Percentiles rank a stretch among this genome's conserved stretches.
phyloP scores from a whole-genome alignment of 2,113 vertebrate species.

The Tympanuchus pallidicinctus region DNA sequence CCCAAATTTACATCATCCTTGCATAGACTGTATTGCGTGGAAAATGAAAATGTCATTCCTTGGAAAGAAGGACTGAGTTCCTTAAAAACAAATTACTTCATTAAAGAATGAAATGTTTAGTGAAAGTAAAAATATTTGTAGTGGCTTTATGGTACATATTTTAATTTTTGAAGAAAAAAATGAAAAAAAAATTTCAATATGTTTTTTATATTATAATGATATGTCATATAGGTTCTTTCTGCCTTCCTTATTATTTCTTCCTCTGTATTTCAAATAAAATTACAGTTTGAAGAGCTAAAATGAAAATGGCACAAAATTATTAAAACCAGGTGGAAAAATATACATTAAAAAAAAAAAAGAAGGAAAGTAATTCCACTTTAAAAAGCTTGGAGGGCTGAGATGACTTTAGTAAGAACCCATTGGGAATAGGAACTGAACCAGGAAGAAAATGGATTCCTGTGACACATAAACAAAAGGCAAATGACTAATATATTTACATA shows the following conservation, averaged over 20 bases:
- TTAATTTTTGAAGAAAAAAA: slow-evolving; percentile 72
- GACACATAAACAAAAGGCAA: slow-evolving; percentile 84
- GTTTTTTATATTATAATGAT: slow-evolving; percentile 74
- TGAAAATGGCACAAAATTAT: slow-evolving; percentile 78
- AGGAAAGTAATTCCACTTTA: slow-evolving; percentile 69
- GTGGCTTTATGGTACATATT: slow-evolving; percentile 65
- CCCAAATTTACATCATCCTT: slow-evolving; percentile 64
- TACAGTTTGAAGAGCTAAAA: slow-evolving; percentile 75
- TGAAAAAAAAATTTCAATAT: slow-evolving; percentile 79
- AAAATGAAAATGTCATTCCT: slow-evolving; percentile 74
- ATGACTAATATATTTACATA: slow-evolving; percentile 86
- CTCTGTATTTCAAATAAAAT: slow-evolving; percentile 65
- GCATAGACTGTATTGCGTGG: neutral
- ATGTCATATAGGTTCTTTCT: slow-evolving; percentile 70
- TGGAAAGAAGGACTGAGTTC: slow-evolving; percentile 66
- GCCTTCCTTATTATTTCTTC: slow-evolving; percentile 53
- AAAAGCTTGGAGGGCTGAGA: slow-evolving; percentile 72
- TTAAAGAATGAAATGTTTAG: slow-evolving; percentile 59
- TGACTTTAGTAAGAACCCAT: slow-evolving; percentile 67
- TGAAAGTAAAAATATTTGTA: slow-evolving; percentile 58
- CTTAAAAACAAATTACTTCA: slow-evolving; percentile 68
- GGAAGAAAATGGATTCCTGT: slow-evolving; percentile 80
- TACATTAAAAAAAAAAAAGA: slow-evolving; percentile 42
- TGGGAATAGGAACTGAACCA: slow-evolving; percentile 74
- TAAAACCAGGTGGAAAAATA: slow-evolving; percentile 74